phyloP scores from a whole-genome alignment of 2,888 invertebrate species.

The Corbicula japonica region DNA sequence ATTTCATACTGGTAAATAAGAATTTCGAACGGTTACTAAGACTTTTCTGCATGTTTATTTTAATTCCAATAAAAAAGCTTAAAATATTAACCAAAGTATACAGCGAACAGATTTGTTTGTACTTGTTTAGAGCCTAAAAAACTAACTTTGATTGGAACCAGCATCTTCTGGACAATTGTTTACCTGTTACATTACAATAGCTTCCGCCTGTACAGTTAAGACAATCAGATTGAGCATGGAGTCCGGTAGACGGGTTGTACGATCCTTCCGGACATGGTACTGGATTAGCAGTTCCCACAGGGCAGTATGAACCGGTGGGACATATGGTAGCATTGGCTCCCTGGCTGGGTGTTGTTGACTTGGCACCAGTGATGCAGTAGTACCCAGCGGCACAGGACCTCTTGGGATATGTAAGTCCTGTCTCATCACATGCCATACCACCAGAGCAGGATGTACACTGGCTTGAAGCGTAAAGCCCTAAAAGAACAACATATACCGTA shows the following conservation, averaged over 20 bases:
- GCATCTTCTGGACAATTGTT: neutral
- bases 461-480: conserved; percentile 71
- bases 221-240: conserved; percentile 76
- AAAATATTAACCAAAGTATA: too few relatives aligned
- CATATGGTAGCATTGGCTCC: conserved; percentile 80
- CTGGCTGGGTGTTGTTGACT: conserved; percentile 80
- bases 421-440: conserved; percentile 84
- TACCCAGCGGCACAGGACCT: conserved; percentile 82
- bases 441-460: conserved; percentile 83
- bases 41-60: too few relatives aligned
- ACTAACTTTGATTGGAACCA: neutral
- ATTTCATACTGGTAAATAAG: too few relatives aligned
- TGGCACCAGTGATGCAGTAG: conserved; percentile 80
- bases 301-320: conserved; percentile 84
- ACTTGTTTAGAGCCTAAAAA: neutral
- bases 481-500: too few relatives aligned
- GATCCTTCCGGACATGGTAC: conserved; percentile 83
- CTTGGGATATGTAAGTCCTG: conserved; percentile 80
- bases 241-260: conserved; percentile 77
- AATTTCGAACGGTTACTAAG: too few relatives aligned
- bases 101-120: too few relatives aligned
- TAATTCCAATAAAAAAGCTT: too few relatives aligned
- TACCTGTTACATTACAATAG: conserved; percentile 84
- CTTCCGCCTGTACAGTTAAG: conserved; percentile 84
- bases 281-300: conserved; percentile 81